Evolutionary conservation across 2,888 invertebrate genomes (phyloP).

Genomic region (Epicampocera succincta): DNA sequence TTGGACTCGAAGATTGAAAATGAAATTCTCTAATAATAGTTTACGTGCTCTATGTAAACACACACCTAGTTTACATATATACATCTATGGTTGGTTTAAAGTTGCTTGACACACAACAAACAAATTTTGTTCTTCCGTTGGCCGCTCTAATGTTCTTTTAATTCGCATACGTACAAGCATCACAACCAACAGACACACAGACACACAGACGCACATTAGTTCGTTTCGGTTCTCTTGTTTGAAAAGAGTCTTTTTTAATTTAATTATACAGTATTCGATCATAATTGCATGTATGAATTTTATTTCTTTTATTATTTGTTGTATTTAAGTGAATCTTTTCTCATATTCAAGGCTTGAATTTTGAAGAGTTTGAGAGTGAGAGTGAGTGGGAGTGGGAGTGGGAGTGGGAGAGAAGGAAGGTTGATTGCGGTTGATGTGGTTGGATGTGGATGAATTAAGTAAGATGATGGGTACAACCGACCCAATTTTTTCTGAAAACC

Average conservation of each 20-base stretch:
- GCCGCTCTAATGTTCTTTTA: no score
- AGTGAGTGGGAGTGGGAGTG: not conserved
- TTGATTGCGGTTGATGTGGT: conserved; percentile 29
- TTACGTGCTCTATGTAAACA: no score
- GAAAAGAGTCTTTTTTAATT: conserved; percentile 64
- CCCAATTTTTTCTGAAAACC: conserved; percentile 49
- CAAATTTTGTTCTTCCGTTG: no score
- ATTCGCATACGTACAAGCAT: no score
- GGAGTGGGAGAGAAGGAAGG: not conserved
- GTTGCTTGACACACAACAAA: no score
- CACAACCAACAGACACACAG: no score
- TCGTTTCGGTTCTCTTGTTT: conserved; percentile 11
- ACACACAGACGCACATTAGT: no score
- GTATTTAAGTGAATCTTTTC: conserved; percentile 29
- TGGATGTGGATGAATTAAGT: conserved; percentile 3
- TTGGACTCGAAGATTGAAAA: no score
- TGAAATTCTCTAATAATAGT: no score
- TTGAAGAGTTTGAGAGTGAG: not conserved
- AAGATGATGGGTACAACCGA: conserved; percentile 33
- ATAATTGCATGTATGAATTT: conserved; percentile 60
- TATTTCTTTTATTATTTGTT: conserved; percentile 23
- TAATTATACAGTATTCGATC: conserved; percentile 64
- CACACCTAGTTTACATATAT: no score
- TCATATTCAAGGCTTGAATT: not conserved
- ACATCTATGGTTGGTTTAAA: no score